phyloP scores from a whole-genome alignment of 2,888 invertebrate species.

The Cylloceria caligata region DNA sequence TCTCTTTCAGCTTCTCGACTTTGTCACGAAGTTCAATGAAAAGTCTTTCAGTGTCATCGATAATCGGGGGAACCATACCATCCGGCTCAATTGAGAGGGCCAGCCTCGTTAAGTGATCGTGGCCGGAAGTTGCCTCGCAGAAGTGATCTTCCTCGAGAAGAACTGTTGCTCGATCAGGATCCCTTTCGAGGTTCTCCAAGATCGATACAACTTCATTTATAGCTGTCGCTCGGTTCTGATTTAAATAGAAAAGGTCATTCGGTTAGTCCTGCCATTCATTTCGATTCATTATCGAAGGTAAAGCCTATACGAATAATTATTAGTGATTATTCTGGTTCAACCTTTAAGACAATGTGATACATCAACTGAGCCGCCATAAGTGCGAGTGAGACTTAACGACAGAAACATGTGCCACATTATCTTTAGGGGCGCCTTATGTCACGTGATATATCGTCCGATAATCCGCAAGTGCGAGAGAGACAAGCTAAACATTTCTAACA shows the following conservation, averaged over 20 bases:
- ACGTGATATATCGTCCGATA: no score
- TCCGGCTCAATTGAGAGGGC: conserved; percentile 78
- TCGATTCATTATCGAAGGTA: not conserved
- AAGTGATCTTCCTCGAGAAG: conserved; percentile 76
- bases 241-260: conserved; percentile 23
- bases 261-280: not conserved
- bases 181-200: conserved; percentile 70
- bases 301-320: not conserved
- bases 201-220: conserved; percentile 76
- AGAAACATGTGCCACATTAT: no score
- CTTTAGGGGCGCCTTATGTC: no score
- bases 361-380: no score
- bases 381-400: no score
- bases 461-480: no score
- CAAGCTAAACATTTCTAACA: no score
- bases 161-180: conserved; percentile 66
- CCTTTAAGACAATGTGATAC: no score
- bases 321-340: not conserved
- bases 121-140: conserved; percentile 71
- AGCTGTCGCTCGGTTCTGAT: conserved; percentile 51
- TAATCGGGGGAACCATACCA: conserved; percentile 58
- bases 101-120: conserved; percentile 78
- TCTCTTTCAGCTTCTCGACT: conserved; percentile 75
- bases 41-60: conserved; percentile 69
- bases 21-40: conserved; percentile 75